phyloP scores from a whole-genome alignment of 2,113 vertebrate genomes.

The Malurus cyaneus region DNA sequence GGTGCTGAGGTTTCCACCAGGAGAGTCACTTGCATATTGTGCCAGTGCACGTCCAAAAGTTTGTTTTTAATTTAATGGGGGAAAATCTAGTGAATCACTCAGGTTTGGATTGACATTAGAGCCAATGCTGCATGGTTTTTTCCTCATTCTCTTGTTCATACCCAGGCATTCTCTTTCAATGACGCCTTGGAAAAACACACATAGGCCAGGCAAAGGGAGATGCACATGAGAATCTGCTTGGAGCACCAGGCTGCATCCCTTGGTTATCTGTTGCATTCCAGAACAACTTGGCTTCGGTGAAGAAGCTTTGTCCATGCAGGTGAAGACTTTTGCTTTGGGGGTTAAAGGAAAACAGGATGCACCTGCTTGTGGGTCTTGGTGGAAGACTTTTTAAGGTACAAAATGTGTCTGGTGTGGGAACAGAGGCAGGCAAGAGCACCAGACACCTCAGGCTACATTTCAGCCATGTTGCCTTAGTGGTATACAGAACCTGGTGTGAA shows the following conservation, averaged over 20 bases:
- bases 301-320: neutral
- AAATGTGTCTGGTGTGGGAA: neutral
- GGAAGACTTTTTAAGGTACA: neutral
- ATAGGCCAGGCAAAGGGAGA: neutral
- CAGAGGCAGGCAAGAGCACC: neutral
- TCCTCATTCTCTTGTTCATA: neutral
- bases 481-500: neutral
- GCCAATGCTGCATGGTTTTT: neutral
- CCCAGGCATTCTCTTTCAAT: neutral
- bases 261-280: neutral
- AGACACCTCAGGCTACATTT: neutral
- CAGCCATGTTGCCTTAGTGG: neutral
- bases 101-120: neutral
- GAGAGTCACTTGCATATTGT: neutral
- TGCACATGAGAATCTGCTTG: neutral
- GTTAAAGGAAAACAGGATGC: neutral
- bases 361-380: neutral
- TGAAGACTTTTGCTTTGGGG: neutral
- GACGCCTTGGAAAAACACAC: neutral
- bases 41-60: rapidly evolving
- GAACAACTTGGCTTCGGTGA: neutral
- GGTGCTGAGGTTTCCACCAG: neutral
- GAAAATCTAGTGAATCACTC: neutral
- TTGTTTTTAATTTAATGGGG: neutral
- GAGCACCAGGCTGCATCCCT: rapidly evolving